Evolutionary conservation across 2,113 vertebrate species (phyloP).

Genomic region (Gambusia affinis): DNA sequence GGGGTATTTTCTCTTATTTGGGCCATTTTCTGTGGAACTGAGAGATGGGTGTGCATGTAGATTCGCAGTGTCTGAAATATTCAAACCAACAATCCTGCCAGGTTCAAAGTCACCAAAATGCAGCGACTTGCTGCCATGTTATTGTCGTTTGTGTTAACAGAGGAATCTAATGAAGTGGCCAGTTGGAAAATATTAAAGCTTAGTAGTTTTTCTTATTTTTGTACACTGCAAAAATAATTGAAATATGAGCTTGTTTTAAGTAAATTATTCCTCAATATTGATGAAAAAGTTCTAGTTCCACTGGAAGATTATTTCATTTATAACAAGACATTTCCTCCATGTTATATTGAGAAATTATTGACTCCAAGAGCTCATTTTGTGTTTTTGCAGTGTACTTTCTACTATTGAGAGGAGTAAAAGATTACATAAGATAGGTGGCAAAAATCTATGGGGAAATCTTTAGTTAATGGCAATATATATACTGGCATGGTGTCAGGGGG

Average conservation of each 20-base stretch:
- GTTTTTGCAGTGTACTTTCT: constrained; percentile 27
- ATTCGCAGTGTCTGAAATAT: not conserved
- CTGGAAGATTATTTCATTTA: too few relatives aligned
- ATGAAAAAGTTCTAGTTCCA: too few relatives aligned
- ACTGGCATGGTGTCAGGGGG: constrained; percentile 53
- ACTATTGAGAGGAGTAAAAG: constrained; percentile 42
- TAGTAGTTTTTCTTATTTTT: constrained; percentile 35
- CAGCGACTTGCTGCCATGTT: not conserved
- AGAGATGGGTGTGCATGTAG: not conserved
- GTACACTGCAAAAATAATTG: constrained; percentile 14
- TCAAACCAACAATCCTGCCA: too few relatives aligned
- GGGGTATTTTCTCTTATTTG: not conserved
- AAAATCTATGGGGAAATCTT: constrained; percentile 57
- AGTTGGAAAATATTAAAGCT: not conserved
- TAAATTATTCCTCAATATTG: too few relatives aligned
- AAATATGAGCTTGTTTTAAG: too few relatives aligned
- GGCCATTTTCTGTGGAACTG: not conserved
- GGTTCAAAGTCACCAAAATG: not conserved
- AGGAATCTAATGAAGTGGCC: not conserved
- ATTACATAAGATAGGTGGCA: constrained; percentile 49
- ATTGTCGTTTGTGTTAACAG: not conserved
- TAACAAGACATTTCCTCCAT: too few relatives aligned
- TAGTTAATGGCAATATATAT: constrained; percentile 57
- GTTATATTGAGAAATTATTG: too few relatives aligned
- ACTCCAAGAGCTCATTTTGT: too few relatives aligned